Evolutionary conservation across 2,113 vertebrate genomes (phyloP), one percentile per base, ranked within the genome.

Genomic region (Atherinomorus stipes): DNA sequence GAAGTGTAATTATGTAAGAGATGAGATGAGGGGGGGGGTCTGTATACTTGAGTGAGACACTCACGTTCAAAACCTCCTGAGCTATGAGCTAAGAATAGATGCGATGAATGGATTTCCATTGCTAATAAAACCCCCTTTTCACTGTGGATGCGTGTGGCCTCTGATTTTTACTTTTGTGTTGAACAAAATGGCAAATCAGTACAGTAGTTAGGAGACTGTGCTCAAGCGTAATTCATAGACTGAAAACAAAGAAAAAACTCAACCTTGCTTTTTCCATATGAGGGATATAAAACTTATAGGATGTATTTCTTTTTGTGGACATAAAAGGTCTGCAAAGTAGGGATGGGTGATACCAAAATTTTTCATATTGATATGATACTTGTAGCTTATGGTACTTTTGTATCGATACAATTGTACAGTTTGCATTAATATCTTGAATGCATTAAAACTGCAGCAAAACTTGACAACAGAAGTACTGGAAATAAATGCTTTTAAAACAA

Each of bases 41-140:
- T 9, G 4, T 16, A 25, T 28, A 73, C 52, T 68, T 34, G 19
- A 4, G 38, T 22, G 13, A 72, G 63, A 75, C 11, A 1, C 47
- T 63, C 64, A 50, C 8, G 56, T 76, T 72, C 66, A 71, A 81
- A 67, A 81, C 81, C 76, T 74, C 75, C 77, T 71, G 64, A 56
- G 66, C 77, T 82, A 79, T 81, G 80, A 61, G 68, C 66, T 90
- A 82, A 76, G 50, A 81, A 90, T 88, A 87, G 74, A 76, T 52
- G 25, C 79, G 81, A 90, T 90, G 51, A 82, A 89, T 77, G 31
- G 31, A 34, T 34, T 8, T 34, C 31, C 31, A 7, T 34, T 34
- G 31, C 70, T 76, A 73, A 78, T 88, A 74, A 80, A 72, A 70
- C 23, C 23, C 56, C 26, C 31, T 59, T 25, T 63, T 71, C 52